These are phyloP conservation scores for Sycophaga agraensis DNA, from an alignment of 1,140 invertebrate genomes.

Conservation along the genomic window DNA sequence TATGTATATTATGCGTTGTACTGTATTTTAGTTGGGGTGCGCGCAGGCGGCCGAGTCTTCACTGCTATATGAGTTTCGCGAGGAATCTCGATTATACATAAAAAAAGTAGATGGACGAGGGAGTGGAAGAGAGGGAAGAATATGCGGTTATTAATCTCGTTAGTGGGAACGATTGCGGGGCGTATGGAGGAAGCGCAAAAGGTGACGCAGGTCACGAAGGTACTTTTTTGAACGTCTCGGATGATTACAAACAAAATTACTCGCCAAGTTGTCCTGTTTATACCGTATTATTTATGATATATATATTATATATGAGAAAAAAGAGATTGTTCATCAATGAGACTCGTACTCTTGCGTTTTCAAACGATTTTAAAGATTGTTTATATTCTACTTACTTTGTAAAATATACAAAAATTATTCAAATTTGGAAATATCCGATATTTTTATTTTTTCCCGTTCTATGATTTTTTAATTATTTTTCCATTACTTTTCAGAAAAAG, in stretches of 20 bases:
- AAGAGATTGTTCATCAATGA: slow-evolving; percentile 33
- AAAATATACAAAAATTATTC: slow-evolving; percentile 58
- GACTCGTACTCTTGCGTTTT: slow-evolving; percentile 53
- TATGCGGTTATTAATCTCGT: slow-evolving; percentile 9
- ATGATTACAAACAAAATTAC: slow-evolving; percentile 26
- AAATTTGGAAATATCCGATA: slow-evolving; percentile 37
- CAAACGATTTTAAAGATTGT: slow-evolving; percentile 54
- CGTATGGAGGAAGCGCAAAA: background rate
- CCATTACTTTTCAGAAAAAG: too few species aligned
- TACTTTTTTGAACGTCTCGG: slow-evolving; percentile 22
- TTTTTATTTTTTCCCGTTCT: too few species aligned
- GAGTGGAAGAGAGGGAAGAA: background rate
- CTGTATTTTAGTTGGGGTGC: too few species aligned
- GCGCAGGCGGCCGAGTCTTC: background rate
- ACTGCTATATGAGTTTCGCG: background rate
- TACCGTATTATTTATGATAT: slow-evolving; percentile 53
- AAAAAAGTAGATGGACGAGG: background rate
- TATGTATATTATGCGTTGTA: too few species aligned
- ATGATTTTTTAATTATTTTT: too few species aligned
- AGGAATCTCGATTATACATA: slow-evolving; percentile 2
- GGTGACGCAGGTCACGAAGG: background rate
- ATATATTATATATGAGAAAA: slow-evolving; percentile 34
- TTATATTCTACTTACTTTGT: slow-evolving; percentile 58
- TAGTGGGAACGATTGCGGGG: background rate
- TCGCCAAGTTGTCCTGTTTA: slow-evolving; percentile 52